These are phyloP conservation scores for Lepilemur ruficaudatus DNA, from an alignment of 2,797 vertebrate genomes.

Conservation along the genomic window DNA sequence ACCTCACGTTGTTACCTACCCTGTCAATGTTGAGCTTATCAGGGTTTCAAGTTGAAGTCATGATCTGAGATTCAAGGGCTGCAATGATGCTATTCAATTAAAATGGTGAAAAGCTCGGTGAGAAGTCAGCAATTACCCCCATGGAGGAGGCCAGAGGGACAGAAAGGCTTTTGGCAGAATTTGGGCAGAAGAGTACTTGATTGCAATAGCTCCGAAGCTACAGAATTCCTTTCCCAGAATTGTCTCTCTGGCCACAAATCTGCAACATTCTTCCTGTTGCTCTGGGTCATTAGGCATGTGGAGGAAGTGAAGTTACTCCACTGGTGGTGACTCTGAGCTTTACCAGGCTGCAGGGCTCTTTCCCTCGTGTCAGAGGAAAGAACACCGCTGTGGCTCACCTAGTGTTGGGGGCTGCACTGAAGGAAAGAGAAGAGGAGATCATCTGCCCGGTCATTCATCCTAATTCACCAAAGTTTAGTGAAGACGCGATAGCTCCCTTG, in stretches of 20 bases:
- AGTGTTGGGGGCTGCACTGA: background rate
- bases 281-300: background rate
- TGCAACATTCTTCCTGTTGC: background rate
- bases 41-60: background rate
- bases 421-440: background rate
- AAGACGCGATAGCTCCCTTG: background rate
- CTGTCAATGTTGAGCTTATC: background rate
- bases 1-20: too few species aligned
- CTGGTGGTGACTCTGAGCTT: background rate
- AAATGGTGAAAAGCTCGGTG: background rate
- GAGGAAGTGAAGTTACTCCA: background rate
- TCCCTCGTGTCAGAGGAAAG: fast-evolving
- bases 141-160: background rate
- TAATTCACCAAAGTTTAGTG: background rate
- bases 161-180: background rate
- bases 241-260: background rate
- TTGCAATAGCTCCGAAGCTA: background rate
- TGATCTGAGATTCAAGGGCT: background rate
- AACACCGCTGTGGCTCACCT: background rate
- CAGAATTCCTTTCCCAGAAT: background rate
- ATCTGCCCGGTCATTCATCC: background rate
- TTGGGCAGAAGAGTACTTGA: background rate
- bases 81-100: background rate
- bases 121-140: background rate
- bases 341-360: background rate